Base-by-base conservation (phyloP, 1,140 invertebrate species). In the Aethina tumida region DNA sequence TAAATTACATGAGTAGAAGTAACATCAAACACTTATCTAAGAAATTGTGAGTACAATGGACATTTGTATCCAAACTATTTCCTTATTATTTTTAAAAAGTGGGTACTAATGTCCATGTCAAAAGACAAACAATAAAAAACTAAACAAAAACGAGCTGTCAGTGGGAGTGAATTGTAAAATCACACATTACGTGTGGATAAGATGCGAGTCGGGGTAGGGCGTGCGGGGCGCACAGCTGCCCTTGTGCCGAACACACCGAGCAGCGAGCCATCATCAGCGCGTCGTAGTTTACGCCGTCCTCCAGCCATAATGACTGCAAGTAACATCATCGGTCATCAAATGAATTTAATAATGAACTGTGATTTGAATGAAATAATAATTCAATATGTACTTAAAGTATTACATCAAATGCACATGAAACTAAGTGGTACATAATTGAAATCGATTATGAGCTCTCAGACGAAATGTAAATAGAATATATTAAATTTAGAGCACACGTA, bases 251-350 rank as follows among this genome's bases (percentile, higher is more conserved):
- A 52, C 68, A 70, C 37, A 65, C 41, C 8, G 68, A 66, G 52
- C 68, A 71, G 29, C 65, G 64, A 27, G 51, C 54, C 52, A 55
- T 50, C 45, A 55, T 52, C 16, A 52, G 39, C 15, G 54, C 55
- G 33, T 63, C 53, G 34, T 52, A 53, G 24, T 50, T 58, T 17
- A 53, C 54, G 18, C 60, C 57, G 36, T 78, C 75, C 50, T 77
- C 74, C 66, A 75, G 53, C 74, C 74, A 78, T 68, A 78, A 67
- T 60, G 75, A 79, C 77, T 79, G 71, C 45, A 63, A 61, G 58
- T 44, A 53, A 25, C 22, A 8, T 24, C 7, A 12, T 24, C 12
- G 22, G 22, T 24, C 12, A 24, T 8, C 22, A 12, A 8, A 24
- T 24, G 7, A 24, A 12, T 24, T 8, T 8, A 12, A 8, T 24